Conservation (phyloP, 2,888 invertebrate species). For the Orthonevra nobilis region DNA sequence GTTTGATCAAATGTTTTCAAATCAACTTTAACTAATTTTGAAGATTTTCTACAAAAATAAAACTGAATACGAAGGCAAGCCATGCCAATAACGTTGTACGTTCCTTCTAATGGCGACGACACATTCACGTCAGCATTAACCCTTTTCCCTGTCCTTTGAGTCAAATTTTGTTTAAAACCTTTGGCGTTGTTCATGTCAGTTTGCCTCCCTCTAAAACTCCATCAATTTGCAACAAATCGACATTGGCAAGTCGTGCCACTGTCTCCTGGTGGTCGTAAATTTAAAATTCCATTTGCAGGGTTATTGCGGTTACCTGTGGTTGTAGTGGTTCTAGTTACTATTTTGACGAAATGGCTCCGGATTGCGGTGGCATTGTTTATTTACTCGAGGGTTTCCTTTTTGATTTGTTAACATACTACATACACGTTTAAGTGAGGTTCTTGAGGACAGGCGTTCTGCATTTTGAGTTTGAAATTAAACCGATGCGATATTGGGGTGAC, state of each 20-base stretch:
- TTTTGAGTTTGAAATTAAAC: too few relatives aligned
- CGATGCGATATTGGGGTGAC: background rate
- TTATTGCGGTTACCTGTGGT: constrained; percentile 65
- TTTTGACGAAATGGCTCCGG: constrained; percentile 59
- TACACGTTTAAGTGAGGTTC: too few relatives aligned
- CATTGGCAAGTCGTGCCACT: constrained; percentile 12
- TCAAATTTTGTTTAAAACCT: constrained; percentile 39
- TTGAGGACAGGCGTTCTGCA: too few relatives aligned
- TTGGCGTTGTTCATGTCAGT: constrained; percentile 28
- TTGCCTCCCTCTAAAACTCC: background rate
- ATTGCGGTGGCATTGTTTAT: constrained; percentile 60
- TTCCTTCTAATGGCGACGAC: constrained; percentile 15
- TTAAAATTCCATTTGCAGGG: constrained; percentile 69
- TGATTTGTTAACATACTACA: constrained; percentile 38
- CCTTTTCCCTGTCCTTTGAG: constrained; percentile 21
- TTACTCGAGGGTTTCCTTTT: constrained; percentile 50
- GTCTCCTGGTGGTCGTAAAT: constrained; percentile 67
- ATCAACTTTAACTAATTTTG: background rate
- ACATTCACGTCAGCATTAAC: constrained; percentile 26
- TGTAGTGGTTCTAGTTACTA: constrained; percentile 33
- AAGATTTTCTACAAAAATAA: background rate
- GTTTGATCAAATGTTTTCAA: too few relatives aligned
- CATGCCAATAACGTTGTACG: too few relatives aligned
- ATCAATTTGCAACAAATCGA: constrained; percentile 37
- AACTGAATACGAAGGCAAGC: too few relatives aligned